These are phyloP conservation scores for Drosophila sp. DNA, from an alignment of 1,140 invertebrate genomes.

Conservation along the genomic window DNA sequence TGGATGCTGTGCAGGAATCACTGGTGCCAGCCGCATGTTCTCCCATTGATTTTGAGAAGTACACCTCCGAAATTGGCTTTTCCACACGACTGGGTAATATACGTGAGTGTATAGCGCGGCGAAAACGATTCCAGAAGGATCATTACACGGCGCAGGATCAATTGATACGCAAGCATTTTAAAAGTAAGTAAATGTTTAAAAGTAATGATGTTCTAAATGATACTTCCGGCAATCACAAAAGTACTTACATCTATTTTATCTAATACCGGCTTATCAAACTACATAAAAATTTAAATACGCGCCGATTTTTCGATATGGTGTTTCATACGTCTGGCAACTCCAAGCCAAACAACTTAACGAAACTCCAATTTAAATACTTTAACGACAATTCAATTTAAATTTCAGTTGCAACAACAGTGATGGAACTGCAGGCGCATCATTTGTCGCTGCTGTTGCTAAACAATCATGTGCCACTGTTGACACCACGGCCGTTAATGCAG, in stretches of 20 bases:
- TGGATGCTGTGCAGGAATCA: conserved; percentile 70
- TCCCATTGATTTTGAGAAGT: conserved; percentile 60
- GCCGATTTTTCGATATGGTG: background rate
- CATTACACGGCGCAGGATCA: conserved; percentile 67
- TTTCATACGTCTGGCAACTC: conserved; percentile 6
- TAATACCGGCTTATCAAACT: too few relatives aligned
- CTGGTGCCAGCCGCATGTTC: conserved; percentile 74
- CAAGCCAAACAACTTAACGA: background rate
- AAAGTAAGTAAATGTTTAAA: conserved; percentile 58
- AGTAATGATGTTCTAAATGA: too few relatives aligned
- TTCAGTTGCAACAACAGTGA: conserved; percentile 72
- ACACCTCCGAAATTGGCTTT: conserved; percentile 44
- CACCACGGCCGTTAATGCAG: conserved; percentile 61
- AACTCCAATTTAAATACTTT: background rate
- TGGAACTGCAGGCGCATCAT: conserved; percentile 85
- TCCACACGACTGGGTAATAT: conserved; percentile 57
- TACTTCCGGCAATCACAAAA: too few relatives aligned
- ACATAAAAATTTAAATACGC: too few relatives aligned
- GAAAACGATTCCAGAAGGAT: conserved; percentile 59
- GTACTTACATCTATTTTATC: too few relatives aligned
- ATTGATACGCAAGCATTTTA: conserved; percentile 71
- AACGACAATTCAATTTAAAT: background rate
- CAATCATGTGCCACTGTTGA: conserved; percentile 78
- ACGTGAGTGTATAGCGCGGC: conserved; percentile 48
- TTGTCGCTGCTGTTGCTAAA: conserved; percentile 82